Evolutionary conservation across 2,888 invertebrate species (phyloP), one percentile per base, ranked within the genome.

Genomic region (Drosophila antonietae): DNA sequence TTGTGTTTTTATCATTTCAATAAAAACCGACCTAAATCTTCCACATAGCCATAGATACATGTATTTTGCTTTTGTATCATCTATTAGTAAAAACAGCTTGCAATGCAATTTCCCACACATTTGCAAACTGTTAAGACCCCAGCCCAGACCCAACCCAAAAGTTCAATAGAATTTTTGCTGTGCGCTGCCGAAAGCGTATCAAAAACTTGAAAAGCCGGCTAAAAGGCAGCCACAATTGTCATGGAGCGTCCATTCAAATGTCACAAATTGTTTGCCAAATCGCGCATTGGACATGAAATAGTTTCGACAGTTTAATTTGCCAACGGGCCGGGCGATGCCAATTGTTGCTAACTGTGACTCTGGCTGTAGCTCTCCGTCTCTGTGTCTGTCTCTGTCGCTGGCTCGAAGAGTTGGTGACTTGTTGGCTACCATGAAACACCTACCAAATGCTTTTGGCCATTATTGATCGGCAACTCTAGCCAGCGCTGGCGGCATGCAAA

Each of bases 251-350:
- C 89, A 90, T 90, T 91, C 90, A 91, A 90, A 90, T 90, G 91
- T 91, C 91, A 90, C 85, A 90, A 90, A 90, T 90, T 85, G 91
- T 91, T 90, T 90, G 89, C 80, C 89, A 90, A 89, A 90, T 87
- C 86, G 88, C 87, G 80, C 78, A 78, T 83, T 84, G 85, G 90
- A 91, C 91, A 90, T 91, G 90, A 91, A 90, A 91, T 91, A 91
- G 89, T 90, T 91, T 90, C 91, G 91, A 91, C 91, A 91, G 91
- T 91, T 91, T 91, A 91, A 91, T 91, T 91, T 91, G 90, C 90
- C 89, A 78, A 69, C 68, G 73, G 73, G 83, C 62, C 68, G 73
- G 73, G 83, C 64, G 81, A 64, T 72, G 70, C 56, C 78, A 64
- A 58, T 70, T 64, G 76, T 80, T 70, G 83, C 64, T 79, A 61